Conservation (phyloP, 2,888 invertebrate species). For the Microplitis manilae region DNA sequence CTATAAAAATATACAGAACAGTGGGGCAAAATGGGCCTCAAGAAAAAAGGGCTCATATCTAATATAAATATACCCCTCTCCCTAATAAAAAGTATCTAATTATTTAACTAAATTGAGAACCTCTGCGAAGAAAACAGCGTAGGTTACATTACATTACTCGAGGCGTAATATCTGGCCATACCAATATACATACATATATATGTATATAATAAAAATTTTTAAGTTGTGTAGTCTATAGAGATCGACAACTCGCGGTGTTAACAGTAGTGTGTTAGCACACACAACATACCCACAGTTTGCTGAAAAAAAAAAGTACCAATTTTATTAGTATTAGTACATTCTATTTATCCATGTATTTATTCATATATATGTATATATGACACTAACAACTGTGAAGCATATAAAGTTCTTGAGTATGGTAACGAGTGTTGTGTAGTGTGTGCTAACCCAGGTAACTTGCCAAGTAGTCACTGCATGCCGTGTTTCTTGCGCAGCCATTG, state of each 20-base stretch:
- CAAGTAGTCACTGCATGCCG: slow-evolving; percentile 35
- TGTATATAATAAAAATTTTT: slow-evolving; percentile 7
- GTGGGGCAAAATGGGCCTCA: too few species aligned
- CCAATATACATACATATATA: background rate
- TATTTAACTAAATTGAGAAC: slow-evolving; percentile 32
- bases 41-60: too few species aligned
- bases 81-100: too few species aligned
- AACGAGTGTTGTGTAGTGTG: slow-evolving; percentile 18
- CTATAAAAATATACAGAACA: too few species aligned
- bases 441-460: slow-evolving; percentile 28
- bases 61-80: too few species aligned
- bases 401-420: background rate
- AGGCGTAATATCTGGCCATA: slow-evolving; percentile 46
- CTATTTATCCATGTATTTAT: background rate
- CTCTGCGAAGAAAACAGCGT: slow-evolving; percentile 41
- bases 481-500: slow-evolving; percentile 45
- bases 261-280: slow-evolving; percentile 22
- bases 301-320: background rate
- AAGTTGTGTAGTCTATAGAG: slow-evolving; percentile 11
- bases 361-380: slow-evolving; percentile 5
- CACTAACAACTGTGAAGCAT: background rate
- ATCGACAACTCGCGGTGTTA: slow-evolving; percentile 4
- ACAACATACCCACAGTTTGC: background rate
- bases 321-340: slow-evolving; percentile 23
- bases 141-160: slow-evolving; percentile 47